phyloP scores from a whole-genome alignment of 2,797 vertebrate species.

The Acipenser oxyrinchus region DNA sequence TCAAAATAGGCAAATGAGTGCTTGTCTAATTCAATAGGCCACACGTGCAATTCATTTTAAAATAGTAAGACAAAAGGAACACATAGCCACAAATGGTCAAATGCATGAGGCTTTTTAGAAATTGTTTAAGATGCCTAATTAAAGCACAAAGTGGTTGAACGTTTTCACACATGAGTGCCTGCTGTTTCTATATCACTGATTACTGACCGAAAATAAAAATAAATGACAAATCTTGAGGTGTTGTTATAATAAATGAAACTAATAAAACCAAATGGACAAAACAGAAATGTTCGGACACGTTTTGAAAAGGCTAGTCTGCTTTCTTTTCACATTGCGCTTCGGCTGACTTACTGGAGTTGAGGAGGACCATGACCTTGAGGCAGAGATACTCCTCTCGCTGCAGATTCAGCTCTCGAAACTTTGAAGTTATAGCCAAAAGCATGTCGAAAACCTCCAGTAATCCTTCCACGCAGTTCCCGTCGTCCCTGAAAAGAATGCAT shows the following conservation, averaged over 20 bases:
- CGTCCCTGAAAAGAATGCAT: conserved; percentile 67
- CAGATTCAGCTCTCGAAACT: conserved; percentile 87
- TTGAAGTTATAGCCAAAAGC: conserved; percentile 86
- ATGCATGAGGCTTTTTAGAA: too few species aligned
- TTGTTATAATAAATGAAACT: conserved; percentile 12
- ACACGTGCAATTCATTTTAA: too few species aligned
- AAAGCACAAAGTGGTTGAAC: too few species aligned
- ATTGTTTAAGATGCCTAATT: too few species aligned
- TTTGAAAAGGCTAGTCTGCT: not conserved
- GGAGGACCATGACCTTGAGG: conserved; percentile 95
- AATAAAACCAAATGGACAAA: conserved; percentile 17
- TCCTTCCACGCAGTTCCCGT: conserved; percentile 91
- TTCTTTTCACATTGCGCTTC: not conserved
- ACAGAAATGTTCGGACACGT: not conserved
- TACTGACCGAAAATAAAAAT: not conserved
- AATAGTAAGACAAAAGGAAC: too few species aligned
- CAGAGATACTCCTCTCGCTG: conserved; percentile 93
- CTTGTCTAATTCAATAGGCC: too few species aligned
- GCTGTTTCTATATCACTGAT: too few species aligned
- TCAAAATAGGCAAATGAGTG: too few species aligned
- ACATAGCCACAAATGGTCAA: too few species aligned
- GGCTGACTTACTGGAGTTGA: conserved; percentile 91
- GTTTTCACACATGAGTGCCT: too few species aligned
- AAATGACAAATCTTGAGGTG: not conserved
- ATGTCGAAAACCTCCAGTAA: conserved; percentile 98